Evolutionary conservation across 2,113 vertebrate genomes (phyloP).

Genomic region (Larimichthys polyactis): DNA sequence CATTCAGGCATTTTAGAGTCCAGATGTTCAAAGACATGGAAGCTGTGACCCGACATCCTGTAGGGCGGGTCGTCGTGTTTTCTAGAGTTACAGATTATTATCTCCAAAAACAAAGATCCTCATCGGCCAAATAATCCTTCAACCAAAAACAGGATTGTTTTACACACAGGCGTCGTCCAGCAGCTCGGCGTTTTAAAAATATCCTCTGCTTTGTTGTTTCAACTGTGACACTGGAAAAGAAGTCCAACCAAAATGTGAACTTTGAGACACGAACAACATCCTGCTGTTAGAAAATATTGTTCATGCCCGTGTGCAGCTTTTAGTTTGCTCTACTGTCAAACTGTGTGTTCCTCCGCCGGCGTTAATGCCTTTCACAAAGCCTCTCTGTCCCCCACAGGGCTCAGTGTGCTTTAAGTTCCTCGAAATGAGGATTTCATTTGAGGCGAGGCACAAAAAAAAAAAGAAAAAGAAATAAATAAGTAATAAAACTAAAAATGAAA

Average conservation of each 20-base stretch:
- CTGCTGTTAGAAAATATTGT: slow-evolving; percentile 11
- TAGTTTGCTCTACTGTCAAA: slow-evolving; percentile 1
- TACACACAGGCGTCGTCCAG: neutral
- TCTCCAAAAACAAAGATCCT: slow-evolving; percentile 59
- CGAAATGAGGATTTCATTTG: slow-evolving; percentile 53
- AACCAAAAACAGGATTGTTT: slow-evolving; percentile 18
- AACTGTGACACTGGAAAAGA: slow-evolving; percentile 3
- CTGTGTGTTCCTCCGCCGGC: neutral
- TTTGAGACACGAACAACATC: neutral
- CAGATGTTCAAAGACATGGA: slow-evolving; percentile 4
- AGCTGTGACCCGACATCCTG: neutral
- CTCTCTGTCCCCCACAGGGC: neutral
- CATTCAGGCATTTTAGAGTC: neutral
- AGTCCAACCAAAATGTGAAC: neutral
- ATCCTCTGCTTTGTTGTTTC: slow-evolving; percentile 26
- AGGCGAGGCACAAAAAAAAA: slow-evolving; percentile 14
- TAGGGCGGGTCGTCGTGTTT: neutral
- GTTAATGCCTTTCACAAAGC: neutral
- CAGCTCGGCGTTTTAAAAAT: neutral
- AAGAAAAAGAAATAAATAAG: neutral
- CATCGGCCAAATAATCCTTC: slow-evolving; percentile 32
- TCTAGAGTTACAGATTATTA: slow-evolving; percentile 42
- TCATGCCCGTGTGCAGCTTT: neutral
- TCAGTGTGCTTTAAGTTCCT: neutral
- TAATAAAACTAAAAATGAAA: neutral